Conservation (phyloP, 2,113 vertebrate species). For the Mastomys natalensis region DNA sequence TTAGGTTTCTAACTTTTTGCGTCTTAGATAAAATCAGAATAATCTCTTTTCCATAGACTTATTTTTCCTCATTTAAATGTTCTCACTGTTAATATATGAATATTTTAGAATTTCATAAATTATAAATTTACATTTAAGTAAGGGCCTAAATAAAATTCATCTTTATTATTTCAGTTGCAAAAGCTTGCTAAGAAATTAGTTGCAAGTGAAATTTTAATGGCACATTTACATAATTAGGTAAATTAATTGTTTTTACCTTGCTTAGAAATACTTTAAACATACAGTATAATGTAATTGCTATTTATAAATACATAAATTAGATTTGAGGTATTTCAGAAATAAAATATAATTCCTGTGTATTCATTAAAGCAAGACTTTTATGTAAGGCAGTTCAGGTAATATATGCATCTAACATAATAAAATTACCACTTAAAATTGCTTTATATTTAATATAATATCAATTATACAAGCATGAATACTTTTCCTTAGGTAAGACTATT, state of each 20-base stretch:
- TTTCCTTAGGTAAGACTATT: constrained; percentile 14
- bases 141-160: constrained; percentile 8
- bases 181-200: constrained; percentile 42
- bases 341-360: constrained; percentile 42
- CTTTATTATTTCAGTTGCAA: constrained; percentile 53
- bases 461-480: neutral
- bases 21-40: constrained; percentile 17
- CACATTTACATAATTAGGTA: constrained; percentile 25
- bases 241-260: constrained; percentile 53
- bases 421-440: neutral
- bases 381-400: constrained; percentile 1
- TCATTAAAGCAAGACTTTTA: constrained; percentile 55
- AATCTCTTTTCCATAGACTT: neutral
- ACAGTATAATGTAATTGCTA: neutral
- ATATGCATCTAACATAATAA: constrained; percentile 25
- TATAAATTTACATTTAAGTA: constrained; percentile 52
- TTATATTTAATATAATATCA: constrained; percentile 57
- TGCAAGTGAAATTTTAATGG: constrained; percentile 41
- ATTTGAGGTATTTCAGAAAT: constrained; percentile 18
- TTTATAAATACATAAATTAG: constrained; percentile 45
- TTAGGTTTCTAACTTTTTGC: neutral
- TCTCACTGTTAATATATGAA: neutral
- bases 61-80: constrained; percentile 50
- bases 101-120: constrained; percentile 53
- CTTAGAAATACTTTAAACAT: constrained; percentile 45